Percentiles rank a stretch among this genome's conserved stretches.
phyloP scores from a whole-genome alignment of 2,888 invertebrate species.

The Parnassius glacialis region DNA sequence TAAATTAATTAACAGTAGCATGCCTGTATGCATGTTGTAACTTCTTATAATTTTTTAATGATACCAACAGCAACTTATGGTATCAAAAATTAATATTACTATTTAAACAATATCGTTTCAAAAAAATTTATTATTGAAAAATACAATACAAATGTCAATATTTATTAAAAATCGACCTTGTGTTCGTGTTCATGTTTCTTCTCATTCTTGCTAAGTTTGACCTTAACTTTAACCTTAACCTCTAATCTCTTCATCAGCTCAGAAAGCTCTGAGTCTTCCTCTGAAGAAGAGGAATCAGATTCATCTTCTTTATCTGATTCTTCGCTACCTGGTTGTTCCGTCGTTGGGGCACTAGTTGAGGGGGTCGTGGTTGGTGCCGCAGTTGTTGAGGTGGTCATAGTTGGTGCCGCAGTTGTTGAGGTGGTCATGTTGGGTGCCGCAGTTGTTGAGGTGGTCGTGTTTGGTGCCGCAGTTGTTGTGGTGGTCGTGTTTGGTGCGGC shows the following conservation, averaged over 20 bases:
- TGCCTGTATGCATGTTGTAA: no score
- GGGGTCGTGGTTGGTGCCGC: constrained; percentile 18
- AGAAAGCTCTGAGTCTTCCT: constrained; percentile 50
- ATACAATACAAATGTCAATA: no score
- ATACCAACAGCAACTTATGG: no score
- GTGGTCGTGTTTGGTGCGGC: constrained; percentile 18
- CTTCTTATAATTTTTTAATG: no score
- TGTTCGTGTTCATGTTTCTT: constrained; percentile 31
- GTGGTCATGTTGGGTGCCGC: constrained; percentile 18
- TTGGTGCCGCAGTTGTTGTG: constrained; percentile 21
- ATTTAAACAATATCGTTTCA: no score
- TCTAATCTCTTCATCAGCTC: constrained; percentile 61
- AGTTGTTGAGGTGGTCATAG: constrained; percentile 14
- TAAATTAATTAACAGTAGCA: no score
- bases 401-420: constrained; percentile 5
- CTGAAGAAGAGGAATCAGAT: constrained; percentile 32
- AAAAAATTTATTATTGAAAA: no score
- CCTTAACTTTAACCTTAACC: constrained; percentile 66
- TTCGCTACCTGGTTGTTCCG: constrained; percentile 22
- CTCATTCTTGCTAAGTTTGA: constrained; percentile 55
- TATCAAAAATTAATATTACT: no score
- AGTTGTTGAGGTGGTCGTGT: constrained; percentile 12
- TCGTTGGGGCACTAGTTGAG: constrained; percentile 13
- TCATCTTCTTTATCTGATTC: constrained; percentile 23
- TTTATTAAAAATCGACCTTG: constrained; percentile 13